Base-by-base conservation (phyloP, 1,140 invertebrate species). In the Cecropterus lyciades region DNA sequence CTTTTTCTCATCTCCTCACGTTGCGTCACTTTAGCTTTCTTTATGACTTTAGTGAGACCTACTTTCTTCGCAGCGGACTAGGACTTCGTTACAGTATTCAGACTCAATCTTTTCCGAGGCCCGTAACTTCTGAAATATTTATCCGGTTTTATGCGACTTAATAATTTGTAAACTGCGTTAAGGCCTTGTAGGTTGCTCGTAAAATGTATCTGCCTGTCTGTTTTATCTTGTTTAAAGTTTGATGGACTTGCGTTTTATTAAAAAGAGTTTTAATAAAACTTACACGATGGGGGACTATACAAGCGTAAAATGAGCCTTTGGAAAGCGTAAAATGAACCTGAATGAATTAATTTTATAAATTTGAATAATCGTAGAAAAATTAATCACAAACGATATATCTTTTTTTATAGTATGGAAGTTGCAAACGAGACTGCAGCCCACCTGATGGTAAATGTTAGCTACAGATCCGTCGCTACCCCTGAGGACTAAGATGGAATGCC, bases 81-180 rank as follows among this genome's bases (percentile, higher is more conserved):
- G 16, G 3, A 27, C 46, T 49, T 49, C 46, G 46, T 20, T 49
- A 49, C 40, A n/a, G 13, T 49, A 49, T 49, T 49, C 46, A 49
- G 17, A 14, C 40, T 43, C 40, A 43, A 49, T 49, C 46, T 49
- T 49, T 49, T 13, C 11, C 17, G 20, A 27, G 16, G 46, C 17
- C 17, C 46, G 20, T 27, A 24, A 24, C 20, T 24, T 53, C 27
- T 37, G 30, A 37, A 53, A 37, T 1, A 16, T 53, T 53, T 53
- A 9, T 53, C 30, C 14, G 14, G 51, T 37, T 53, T 53, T 53
- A 37, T 53, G 14, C 30, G 7, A 37, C 13, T 53, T 53, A 37
- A 33, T 53, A 37, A 53, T 53, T 53, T 43, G 40, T 43, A 43
- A 43, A n/a, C 40, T 43, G 13, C 13, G n/a, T 43, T 43, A 43